Percentiles rank a stretch among this genome's conserved stretches.
Conservation (phyloP, 2,888 invertebrate species). For the Drosophila lutescens region DNA sequence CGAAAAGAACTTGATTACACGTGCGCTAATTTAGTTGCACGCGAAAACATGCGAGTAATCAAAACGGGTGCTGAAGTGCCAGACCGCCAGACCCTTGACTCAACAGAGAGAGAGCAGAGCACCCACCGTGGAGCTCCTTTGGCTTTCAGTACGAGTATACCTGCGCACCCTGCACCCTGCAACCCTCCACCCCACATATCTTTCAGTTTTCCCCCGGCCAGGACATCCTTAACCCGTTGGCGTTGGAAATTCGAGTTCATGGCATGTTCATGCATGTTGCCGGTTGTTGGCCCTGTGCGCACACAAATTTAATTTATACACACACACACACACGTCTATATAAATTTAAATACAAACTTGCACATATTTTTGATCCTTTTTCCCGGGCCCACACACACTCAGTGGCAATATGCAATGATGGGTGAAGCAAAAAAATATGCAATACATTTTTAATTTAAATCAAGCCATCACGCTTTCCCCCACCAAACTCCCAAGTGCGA, state of each 20-base stretch:
- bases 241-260: slow-evolving; percentile 71
- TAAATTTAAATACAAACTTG: slow-evolving; percentile 23
- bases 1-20: slow-evolving; percentile 69
- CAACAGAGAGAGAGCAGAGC: slow-evolving; percentile 10
- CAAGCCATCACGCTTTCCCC: slow-evolving; percentile 54
- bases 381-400: slow-evolving; percentile 5
- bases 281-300: slow-evolving; percentile 59
- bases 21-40: slow-evolving; percentile 77
- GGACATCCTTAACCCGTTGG: slow-evolving; percentile 63
- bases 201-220: slow-evolving; percentile 21
- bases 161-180: neutral
- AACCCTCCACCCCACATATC: slow-evolving; percentile 2
- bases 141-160: slow-evolving; percentile 4
- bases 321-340: slow-evolving; percentile 2
- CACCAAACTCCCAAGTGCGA: slow-evolving; percentile 12
- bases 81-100: slow-evolving; percentile 36
- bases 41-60: slow-evolving; percentile 77
- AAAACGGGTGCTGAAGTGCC: slow-evolving; percentile 70
- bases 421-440: slow-evolving; percentile 72
- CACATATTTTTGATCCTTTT: slow-evolving; percentile 29
- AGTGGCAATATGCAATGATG: slow-evolving; percentile 51
- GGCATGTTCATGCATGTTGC: slow-evolving; percentile 59
- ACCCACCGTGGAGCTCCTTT: slow-evolving; percentile 31
- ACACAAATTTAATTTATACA: slow-evolving; percentile 74
- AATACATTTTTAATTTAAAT: slow-evolving; percentile 79